phyloP scores from a whole-genome alignment of 1,140 invertebrate species.

The Asobara japonica region DNA sequence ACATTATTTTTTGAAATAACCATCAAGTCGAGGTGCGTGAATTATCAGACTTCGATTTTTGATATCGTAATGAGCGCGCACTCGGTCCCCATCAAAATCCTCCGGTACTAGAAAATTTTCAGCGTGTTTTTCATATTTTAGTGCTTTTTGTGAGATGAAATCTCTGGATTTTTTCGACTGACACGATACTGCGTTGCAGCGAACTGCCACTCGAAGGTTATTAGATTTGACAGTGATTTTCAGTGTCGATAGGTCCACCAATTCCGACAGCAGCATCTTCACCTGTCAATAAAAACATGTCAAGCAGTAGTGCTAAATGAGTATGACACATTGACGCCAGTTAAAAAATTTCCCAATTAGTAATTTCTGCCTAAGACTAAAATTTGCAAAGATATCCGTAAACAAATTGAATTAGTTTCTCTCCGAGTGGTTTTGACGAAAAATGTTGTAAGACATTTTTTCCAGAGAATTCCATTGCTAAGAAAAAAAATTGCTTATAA shows the following conservation, averaged over 20 bases:
- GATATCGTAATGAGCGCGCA: conserved; percentile 41
- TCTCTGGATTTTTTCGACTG: not conserved
- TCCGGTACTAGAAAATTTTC: conserved; percentile 45
- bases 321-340: no score
- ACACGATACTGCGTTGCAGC: conserved; percentile 18
- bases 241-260: conserved; percentile 41
- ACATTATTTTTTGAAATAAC: not conserved
- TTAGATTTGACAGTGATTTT: conserved; percentile 44
- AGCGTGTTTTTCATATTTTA: conserved; percentile 26
- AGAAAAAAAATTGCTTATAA: no score
- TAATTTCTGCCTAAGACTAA: not conserved
- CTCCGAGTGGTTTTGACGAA: no score
- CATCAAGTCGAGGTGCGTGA: conserved; percentile 29
- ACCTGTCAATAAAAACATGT: conserved; percentile 32
- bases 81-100: conserved; percentile 38
- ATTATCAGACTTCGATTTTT: conserved; percentile 41
- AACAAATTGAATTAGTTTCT: no score
- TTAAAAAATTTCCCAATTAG: no score
- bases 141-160: conserved; percentile 32
- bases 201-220: conserved; percentile 40
- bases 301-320: no score
- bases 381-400: no score
- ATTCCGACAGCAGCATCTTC: conserved; percentile 38
- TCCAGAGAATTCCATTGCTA: no score
- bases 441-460: no score